phyloP scores from a whole-genome alignment of 2,797 vertebrate genomes.

The Tauraco hartlaubi region DNA sequence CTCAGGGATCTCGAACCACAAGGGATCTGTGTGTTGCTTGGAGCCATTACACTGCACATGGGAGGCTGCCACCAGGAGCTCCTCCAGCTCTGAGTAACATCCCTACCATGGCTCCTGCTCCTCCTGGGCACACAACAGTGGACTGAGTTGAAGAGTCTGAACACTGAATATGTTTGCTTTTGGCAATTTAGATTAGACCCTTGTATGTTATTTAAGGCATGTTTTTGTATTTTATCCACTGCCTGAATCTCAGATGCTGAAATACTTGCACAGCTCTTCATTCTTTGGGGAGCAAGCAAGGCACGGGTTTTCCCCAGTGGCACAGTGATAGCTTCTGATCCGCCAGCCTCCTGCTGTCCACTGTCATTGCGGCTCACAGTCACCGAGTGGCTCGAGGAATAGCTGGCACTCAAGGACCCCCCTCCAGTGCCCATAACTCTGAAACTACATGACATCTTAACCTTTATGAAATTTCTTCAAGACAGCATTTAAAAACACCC shows the following conservation, averaged over 20 bases:
- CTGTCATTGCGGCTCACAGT: constrained; percentile 85
- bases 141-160: background rate
- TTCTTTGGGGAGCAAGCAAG: constrained; percentile 59
- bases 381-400: constrained; percentile 80
- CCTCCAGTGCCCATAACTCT: constrained; percentile 81
- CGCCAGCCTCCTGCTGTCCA: constrained; percentile 83
- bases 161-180: background rate
- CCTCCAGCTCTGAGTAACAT: background rate
- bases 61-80: constrained; percentile 5
- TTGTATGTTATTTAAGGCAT: constrained; percentile 17
- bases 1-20: background rate
- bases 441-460: constrained; percentile 88
- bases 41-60: background rate
- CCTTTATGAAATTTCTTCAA: constrained; percentile 88
- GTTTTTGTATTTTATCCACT: constrained; percentile 8
- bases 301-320: constrained; percentile 74
- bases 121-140: background rate
- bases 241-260: constrained; percentile 35
- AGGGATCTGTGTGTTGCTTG: background rate
- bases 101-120: background rate
- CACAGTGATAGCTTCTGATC: constrained; percentile 77
- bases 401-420: constrained; percentile 78
- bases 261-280: constrained; percentile 20
- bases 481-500: constrained; percentile 90
- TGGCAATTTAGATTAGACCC: constrained; percentile 25